Conservation (phyloP, 1,140 invertebrate genomes). For the Bathynomus jamesi region DNA sequence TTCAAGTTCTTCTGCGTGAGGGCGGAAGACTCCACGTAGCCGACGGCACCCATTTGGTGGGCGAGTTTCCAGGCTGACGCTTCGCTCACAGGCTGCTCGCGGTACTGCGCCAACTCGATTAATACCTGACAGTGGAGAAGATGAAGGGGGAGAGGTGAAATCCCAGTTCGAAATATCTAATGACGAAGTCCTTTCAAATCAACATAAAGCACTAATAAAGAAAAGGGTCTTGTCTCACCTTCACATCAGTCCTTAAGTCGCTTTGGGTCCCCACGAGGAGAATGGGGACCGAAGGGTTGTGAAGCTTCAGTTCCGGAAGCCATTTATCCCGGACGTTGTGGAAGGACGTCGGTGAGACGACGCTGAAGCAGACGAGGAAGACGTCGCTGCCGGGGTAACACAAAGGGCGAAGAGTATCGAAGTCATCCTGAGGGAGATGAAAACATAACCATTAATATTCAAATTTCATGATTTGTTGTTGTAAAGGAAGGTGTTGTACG, state of each 20-base stretch:
- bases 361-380: constrained; percentile 86
- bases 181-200: too few species aligned
- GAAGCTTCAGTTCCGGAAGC: constrained; percentile 70
- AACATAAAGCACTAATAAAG: too few species aligned
- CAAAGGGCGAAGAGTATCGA: constrained; percentile 65
- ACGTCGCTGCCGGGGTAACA: constrained; percentile 84
- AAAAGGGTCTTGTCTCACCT: too few species aligned
- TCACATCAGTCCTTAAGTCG: neutral
- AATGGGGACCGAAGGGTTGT: constrained; percentile 47
- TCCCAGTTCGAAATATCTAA: too few species aligned
- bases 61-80: constrained; percentile 67
- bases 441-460: too few species aligned
- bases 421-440: constrained; percentile 68
- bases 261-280: neutral
- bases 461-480: too few species aligned
- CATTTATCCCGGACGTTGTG: constrained; percentile 73
- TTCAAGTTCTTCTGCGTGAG: constrained; percentile 82
- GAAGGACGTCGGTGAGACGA: constrained; percentile 81
- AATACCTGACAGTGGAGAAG: too few species aligned
- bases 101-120: constrained; percentile 55
- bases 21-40: constrained; percentile 84
- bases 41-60: constrained; percentile 62
- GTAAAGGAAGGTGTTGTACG: too few species aligned
- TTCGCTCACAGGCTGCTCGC: constrained; percentile 67
- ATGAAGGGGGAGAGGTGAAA: too few species aligned